phyloP scores from a whole-genome alignment of 2,113 vertebrate species.

The Pelvicachromis taeniatus region DNA sequence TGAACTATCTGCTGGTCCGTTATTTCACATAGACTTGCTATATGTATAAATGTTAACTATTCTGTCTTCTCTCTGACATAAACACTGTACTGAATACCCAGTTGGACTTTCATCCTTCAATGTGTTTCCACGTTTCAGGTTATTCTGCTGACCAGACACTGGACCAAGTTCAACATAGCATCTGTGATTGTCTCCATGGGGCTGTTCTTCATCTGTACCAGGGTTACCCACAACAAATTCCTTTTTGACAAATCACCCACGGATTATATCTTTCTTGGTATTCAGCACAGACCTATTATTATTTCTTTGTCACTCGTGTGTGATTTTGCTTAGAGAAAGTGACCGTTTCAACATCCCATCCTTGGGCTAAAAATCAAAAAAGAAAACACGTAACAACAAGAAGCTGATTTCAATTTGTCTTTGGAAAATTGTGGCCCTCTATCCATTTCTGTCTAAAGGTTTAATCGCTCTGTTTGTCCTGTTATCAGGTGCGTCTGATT shows the following conservation, averaged over 20 bases:
- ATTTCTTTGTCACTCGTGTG: background rate
- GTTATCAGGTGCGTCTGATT: slow-evolving; percentile 72
- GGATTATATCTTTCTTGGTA: slow-evolving; percentile 82
- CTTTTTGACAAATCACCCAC: slow-evolving; percentile 67
- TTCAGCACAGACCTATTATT: background rate
- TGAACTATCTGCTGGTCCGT: background rate
- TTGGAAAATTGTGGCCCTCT: background rate
- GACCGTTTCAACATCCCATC: background rate
- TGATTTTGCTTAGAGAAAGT: background rate
- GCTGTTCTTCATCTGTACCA: slow-evolving; percentile 72
- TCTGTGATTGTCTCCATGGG: slow-evolving; percentile 68
- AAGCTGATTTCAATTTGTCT: background rate
- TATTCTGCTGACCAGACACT: slow-evolving; percentile 75
- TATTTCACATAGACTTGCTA: background rate
- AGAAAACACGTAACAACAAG: background rate
- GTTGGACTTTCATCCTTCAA: background rate
- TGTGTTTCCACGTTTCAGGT: slow-evolving; percentile 66
- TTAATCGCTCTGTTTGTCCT: background rate
- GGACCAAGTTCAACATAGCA: slow-evolving; percentile 74
- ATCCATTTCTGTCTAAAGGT: background rate
- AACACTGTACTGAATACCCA: background rate
- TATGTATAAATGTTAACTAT: background rate
- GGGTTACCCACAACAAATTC: slow-evolving; percentile 68
- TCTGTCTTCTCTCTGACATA: background rate
- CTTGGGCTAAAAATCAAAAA: background rate